Base-by-base conservation (phyloP, 2,888 invertebrate genomes). In the Serripes groenlandicus region DNA sequence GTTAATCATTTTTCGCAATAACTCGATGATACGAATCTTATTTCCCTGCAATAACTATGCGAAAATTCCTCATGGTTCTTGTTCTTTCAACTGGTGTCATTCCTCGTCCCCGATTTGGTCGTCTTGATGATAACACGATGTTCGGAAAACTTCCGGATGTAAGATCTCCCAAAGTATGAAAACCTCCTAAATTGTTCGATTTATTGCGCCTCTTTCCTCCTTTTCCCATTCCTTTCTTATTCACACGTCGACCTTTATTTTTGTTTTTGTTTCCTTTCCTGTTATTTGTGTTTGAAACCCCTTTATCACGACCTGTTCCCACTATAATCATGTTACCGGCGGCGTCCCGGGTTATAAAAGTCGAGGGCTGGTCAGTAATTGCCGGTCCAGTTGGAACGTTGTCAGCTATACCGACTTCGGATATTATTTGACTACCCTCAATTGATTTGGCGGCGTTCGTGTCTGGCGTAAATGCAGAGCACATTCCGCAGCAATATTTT, bases 401-500 rank as follows among this genome's bases (percentile, higher is more conserved):
- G 5, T 71, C 32, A 26, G 18, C 23, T 26, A 34, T 30, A 21
- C n/a, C 32, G 3, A 56, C 35, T 9, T 54, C 56, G 23, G 54
- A 35, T 0, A 56, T 2, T 11, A 56, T 34, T 26, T 56, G 21
- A 30, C 18, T 56, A 32, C 26, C 32, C 23, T 37, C 58, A 5
- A 35, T 42, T 5, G 60, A 28, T 26, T 26, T 28, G 15, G 42
- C 23, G 21, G 15, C 49, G 3, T 7, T 42, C 23, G 35, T 30
- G 18, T 58, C 28, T 42, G 60, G 42, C 2, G 56, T 49, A 0
- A 76, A 23, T 3, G 75, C 42, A 18, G 49, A 62, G 34, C 83
- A 83, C 15, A 69, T 23, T 35, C 83, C 83, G 21, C 86, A 86
- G 64, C 86, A 86, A 30, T 83, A 83, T 7, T 62, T 35, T 21